A percentile compares a stretch with the other conserved stretches of the same genome.
These are phyloP conservation scores for Notechis scutatus DNA, from an alignment of 2,113 vertebrate species.

Conservation along the genomic window DNA sequence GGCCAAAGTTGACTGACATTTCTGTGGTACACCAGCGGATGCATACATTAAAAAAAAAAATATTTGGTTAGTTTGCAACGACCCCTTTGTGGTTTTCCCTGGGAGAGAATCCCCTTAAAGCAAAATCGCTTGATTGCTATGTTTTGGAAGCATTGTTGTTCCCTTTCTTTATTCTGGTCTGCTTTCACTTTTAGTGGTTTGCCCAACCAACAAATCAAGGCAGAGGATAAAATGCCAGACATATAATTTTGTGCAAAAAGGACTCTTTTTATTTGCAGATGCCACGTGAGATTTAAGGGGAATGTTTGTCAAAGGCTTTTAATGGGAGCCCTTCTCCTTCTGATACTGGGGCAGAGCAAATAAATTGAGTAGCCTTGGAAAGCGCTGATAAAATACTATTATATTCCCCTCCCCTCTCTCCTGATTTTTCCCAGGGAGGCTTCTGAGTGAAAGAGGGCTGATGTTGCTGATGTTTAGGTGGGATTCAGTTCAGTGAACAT, in stretches of 20 bases:
- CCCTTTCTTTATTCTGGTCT: background rate
- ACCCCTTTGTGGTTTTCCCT: background rate
- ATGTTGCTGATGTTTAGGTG: background rate
- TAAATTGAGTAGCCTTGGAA: background rate
- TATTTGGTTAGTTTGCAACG: background rate
- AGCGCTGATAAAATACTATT: background rate
- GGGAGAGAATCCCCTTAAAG: background rate
- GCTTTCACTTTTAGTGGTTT: background rate
- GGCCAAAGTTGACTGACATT: background rate
- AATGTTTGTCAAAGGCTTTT: background rate
- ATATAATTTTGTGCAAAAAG: too few relatives aligned
- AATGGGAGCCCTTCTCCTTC: background rate
- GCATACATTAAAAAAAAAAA: background rate
- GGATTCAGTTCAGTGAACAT: background rate
- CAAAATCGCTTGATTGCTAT: background rate
- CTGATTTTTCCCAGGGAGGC: background rate
- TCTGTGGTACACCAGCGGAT: background rate
- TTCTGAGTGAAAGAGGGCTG: background rate
- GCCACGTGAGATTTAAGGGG: background rate
- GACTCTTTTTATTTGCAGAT: background rate
- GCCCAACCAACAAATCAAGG: background rate
- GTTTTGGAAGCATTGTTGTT: background rate
- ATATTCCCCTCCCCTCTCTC: background rate
- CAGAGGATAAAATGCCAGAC: background rate
- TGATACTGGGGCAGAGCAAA: background rate